Evolutionary conservation across 2,113 vertebrate species (phyloP).

Genomic region (Gallinago jamesoni): DNA sequence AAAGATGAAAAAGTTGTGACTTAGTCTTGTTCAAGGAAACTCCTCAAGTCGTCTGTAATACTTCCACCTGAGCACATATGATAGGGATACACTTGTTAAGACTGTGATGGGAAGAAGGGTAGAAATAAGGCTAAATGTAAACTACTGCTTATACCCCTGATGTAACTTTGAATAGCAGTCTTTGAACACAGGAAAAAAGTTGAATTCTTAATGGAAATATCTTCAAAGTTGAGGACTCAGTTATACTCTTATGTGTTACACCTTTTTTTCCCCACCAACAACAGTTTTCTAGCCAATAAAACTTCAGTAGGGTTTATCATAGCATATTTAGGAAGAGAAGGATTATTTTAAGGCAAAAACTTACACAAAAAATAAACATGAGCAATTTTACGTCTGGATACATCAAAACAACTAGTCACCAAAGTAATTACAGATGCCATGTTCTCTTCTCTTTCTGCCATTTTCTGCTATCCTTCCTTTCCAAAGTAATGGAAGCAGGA

Average conservation of each 20-base stretch:
- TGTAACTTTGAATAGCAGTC: background rate
- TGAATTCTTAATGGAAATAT: background rate
- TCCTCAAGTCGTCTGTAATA: background rate
- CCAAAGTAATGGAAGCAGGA: background rate
- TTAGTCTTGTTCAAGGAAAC: background rate
- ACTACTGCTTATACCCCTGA: background rate
- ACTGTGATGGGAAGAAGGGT: background rate
- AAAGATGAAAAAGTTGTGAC: background rate
- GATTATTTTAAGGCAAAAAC: background rate
- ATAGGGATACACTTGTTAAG: background rate
- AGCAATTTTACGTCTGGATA: background rate
- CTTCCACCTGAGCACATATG: background rate
- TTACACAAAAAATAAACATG: background rate
- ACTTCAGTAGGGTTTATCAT: background rate
- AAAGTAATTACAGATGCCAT: background rate
- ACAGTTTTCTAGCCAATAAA: background rate
- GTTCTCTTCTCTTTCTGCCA: background rate
- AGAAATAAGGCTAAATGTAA: background rate
- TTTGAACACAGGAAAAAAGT: background rate
- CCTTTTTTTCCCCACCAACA: fast-evolving
- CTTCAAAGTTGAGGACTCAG: background rate
- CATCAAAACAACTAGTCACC: background rate
- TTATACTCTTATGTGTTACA: background rate
- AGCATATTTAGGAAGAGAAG: background rate
- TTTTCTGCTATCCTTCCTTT: background rate